These are phyloP conservation scores for Podiceps cristatus DNA, from an alignment of 2,113 vertebrate species.

Conservation along the genomic window DNA sequence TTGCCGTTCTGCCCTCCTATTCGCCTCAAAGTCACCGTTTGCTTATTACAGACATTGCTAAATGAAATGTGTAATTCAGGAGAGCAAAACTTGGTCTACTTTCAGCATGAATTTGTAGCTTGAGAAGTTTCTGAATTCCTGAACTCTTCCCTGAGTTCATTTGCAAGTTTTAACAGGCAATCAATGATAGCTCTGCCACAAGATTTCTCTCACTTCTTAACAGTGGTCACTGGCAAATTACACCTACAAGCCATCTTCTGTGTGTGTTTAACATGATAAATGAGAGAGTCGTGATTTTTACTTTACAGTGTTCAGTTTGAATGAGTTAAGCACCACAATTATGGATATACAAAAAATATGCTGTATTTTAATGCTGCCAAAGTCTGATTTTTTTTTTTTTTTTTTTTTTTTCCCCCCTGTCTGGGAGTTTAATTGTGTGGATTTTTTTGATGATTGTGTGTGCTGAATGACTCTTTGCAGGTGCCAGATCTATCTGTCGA, in stretches of 20 bases:
- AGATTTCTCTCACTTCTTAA: background rate
- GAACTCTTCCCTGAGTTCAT: background rate
- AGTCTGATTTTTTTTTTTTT: background rate
- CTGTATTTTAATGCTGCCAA: background rate
- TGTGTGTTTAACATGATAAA: background rate
- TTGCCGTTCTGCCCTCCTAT: background rate
- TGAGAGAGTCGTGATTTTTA: background rate
- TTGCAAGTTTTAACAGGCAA: background rate
- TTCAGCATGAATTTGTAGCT: background rate
- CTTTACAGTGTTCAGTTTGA: background rate
- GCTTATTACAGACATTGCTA: background rate
- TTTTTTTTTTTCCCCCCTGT: accelerated
- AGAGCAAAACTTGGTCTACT: background rate
- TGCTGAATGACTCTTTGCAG: background rate
- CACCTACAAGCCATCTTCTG: background rate
- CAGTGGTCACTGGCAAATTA: background rate
- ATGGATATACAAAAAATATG: background rate
- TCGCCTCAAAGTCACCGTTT: background rate
- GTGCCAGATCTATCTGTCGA: background rate
- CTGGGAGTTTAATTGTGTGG: background rate
- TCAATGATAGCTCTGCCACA: background rate
- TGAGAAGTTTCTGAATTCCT: background rate
- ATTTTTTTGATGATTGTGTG: background rate
- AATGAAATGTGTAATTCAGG: background rate
- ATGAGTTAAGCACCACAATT: background rate